Percentiles rank a stretch among this genome's conserved stretches.
Conservation (phyloP, 2,797 vertebrate genomes). For the Pseudochirops cupreus region DNA sequence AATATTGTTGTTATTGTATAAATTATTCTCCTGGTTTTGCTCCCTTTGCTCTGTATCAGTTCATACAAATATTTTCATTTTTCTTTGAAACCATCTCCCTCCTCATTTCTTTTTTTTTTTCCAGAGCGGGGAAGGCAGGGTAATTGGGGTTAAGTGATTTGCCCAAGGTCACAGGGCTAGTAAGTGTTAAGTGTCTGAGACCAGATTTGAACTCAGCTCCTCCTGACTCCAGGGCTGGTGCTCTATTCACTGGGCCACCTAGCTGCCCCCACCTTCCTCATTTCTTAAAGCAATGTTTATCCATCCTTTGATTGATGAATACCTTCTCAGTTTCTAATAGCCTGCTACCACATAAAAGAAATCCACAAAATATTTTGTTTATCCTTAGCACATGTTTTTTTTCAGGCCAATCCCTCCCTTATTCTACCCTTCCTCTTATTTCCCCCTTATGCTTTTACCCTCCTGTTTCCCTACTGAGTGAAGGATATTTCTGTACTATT, state of each 20-base stretch:
- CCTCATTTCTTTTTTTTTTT: neutral
- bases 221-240: too few species aligned
- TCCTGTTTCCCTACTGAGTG: neutral
- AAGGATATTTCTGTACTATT: neutral
- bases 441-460: neutral
- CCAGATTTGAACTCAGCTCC: too few species aligned
- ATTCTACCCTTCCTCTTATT: neutral
- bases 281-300: neutral
- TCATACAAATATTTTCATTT: neutral
- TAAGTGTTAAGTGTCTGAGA: too few species aligned
- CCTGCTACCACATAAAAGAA: neutral
- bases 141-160: too few species aligned
- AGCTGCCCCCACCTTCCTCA: neutral
- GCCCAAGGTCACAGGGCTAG: too few species aligned
- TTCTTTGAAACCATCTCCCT: neutral
- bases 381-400: neutral
- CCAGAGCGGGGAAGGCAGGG: too few species aligned
- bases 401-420: neutral
- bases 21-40: neutral
- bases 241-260: too few species aligned
- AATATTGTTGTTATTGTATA: neutral
- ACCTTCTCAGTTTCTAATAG: neutral
- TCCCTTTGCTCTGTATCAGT: neutral
- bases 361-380: neutral
- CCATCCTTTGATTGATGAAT: neutral